These are phyloP conservation scores for Rhynchopsitta pachyrhyncha DNA, from an alignment of 2,113 vertebrate species.

Conservation along the genomic window DNA sequence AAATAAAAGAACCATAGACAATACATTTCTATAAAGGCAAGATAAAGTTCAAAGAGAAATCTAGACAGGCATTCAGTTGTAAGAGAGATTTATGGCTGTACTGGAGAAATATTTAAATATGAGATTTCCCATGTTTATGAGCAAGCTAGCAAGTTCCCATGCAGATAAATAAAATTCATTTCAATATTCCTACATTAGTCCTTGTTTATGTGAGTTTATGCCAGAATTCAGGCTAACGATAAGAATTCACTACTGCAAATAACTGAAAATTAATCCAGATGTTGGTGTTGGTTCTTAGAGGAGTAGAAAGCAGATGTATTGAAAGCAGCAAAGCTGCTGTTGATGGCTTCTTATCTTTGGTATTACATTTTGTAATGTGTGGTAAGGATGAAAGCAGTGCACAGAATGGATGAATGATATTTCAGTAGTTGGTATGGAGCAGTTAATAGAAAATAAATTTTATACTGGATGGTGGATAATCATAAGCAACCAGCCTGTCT, in stretches of 20 bases:
- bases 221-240: slow-evolving; percentile 29
- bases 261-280: slow-evolving; percentile 3
- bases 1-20: neutral
- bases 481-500: neutral
- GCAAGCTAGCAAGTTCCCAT: neutral
- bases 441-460: neutral
- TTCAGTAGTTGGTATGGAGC: neutral
- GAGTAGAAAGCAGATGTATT: neutral
- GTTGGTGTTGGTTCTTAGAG: neutral
- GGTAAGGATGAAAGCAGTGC: slow-evolving; percentile 7
- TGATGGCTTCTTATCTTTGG: slow-evolving; percentile 36
- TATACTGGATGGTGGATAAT: neutral
- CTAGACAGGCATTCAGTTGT: slow-evolving; percentile 1
- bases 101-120: slow-evolving; percentile 47
- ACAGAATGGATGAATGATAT: neutral
- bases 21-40: slow-evolving; percentile 7
- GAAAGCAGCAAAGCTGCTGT: neutral
- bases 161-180: slow-evolving; percentile 49
- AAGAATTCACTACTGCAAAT: slow-evolving; percentile 46
- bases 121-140: slow-evolving; percentile 37
- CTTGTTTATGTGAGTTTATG: slow-evolving; percentile 46
- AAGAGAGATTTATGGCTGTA: slow-evolving; percentile 31
- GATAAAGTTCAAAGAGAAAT: slow-evolving; percentile 48
- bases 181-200: slow-evolving; percentile 10
- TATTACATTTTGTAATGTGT: neutral